Conservation (phyloP, 53 echinoderm and acorn worm species). For the Antedon mediterranea region DNA sequence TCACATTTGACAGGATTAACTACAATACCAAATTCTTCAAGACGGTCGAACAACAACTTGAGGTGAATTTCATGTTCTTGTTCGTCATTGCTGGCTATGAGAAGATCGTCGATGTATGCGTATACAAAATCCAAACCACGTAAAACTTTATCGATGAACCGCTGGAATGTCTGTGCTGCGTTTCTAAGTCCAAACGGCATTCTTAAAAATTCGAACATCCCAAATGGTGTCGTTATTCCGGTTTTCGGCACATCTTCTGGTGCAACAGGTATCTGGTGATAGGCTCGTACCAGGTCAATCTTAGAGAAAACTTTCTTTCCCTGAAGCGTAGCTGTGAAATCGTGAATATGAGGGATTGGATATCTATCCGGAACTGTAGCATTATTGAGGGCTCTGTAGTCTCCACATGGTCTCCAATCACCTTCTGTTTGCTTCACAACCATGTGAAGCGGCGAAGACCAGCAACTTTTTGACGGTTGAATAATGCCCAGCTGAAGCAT, state of each 20-base stretch:
- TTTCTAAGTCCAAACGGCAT: conserved; percentile 35
- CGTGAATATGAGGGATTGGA: conserved; percentile 35
- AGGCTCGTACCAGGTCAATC: conserved; percentile 17
- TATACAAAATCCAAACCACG: conserved; percentile 22
- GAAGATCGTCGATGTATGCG: conserved; percentile 39
- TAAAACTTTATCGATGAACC: conserved; percentile 22
- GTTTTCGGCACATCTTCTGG: conserved; percentile 25
- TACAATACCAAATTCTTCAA: conserved; percentile 18
- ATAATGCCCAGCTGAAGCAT: conserved; percentile 33
- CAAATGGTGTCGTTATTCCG: conserved; percentile 30
- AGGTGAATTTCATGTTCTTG: conserved; percentile 16
- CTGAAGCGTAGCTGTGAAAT: conserved; percentile 17
- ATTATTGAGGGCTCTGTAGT: conserved; percentile 26
- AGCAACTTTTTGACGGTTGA: conserved; percentile 19
- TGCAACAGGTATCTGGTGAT: conserved; percentile 35
- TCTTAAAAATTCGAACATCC: conserved; percentile 22
- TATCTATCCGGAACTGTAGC: conserved; percentile 24
- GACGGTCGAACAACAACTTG: conserved; percentile 9
- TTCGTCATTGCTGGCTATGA: conserved; percentile 17
- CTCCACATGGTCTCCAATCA: conserved; percentile 13
- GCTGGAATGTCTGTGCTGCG: conserved; percentile 26
- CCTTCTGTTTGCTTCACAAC: conserved; percentile 10
- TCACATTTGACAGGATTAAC: conserved; percentile 29
- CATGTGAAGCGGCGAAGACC: conserved; percentile 14
- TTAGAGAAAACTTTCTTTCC: conserved; percentile 24